Percentiles rank a stretch among this genome's conserved stretches.
These are phyloP conservation scores for Dorcus hopei DNA, from an alignment of 2,888 invertebrate genomes.

Conservation along the genomic window DNA sequence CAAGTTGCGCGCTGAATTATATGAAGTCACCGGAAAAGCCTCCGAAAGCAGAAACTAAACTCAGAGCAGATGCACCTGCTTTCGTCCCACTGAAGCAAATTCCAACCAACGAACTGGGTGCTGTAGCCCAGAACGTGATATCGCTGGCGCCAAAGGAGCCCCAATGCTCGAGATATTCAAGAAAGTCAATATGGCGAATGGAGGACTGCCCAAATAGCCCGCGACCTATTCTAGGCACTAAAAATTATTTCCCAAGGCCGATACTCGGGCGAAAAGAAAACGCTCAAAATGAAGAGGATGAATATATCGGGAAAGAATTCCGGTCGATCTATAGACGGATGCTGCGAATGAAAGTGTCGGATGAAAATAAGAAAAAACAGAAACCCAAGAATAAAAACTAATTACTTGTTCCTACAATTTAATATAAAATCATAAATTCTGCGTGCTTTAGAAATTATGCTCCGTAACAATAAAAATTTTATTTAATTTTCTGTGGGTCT, in stretches of 20 bases:
- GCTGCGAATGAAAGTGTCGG: constrained; percentile 31
- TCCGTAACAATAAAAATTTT: no score
- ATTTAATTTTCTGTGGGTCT: no score
- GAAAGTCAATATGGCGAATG: constrained; percentile 30
- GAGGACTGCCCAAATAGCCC: constrained; percentile 23
- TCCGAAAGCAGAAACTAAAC: constrained; percentile 24
- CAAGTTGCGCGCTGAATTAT: background rate
- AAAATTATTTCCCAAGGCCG: constrained; percentile 30
- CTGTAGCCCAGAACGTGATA: constrained; percentile 3
- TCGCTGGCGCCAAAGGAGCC: constrained; percentile 26
- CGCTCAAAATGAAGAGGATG: constrained; percentile 21
- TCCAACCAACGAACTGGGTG: constrained; percentile 12
- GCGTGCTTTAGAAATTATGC: background rate
- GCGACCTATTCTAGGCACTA: constrained; percentile 31
- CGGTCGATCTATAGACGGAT: constrained; percentile 31
- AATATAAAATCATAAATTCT: background rate
- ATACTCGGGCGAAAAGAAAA: constrained; percentile 36
- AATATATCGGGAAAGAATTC: constrained; percentile 31
- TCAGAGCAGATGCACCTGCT: constrained; percentile 36
- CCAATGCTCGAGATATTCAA: constrained; percentile 35
- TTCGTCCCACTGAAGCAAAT: constrained; percentile 31
- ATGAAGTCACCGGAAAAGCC: constrained; percentile 19
- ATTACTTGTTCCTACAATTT: background rate
- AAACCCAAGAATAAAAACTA: constrained; percentile 20
- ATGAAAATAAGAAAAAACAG: constrained; percentile 26